Evolutionary conservation across 2,888 invertebrate genomes (phyloP), one percentile per base, ranked within the genome.

Genomic region (Oxytorus armatus): DNA sequence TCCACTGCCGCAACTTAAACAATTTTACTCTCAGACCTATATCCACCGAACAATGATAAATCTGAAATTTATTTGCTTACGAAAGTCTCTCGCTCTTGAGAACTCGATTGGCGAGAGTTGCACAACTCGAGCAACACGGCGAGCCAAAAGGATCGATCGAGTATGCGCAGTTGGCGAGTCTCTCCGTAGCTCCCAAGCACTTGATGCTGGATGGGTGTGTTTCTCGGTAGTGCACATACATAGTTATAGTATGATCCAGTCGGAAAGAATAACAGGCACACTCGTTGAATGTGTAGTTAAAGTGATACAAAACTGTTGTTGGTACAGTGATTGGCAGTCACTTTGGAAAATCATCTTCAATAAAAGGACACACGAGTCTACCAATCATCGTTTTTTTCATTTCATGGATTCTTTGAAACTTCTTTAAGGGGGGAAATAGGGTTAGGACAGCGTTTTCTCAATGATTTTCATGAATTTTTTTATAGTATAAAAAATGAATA

Each of bases 41-140:
- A 55, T 55, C 18, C 16, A 25, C 21, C n/a, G 63, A 47, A 68
- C 68, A 68, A 80, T 61, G 42, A 25, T n/a, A 33, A 51, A 59
- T n/a, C 59, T 68, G 72, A 49, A 57, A 69, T 80, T 8, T 73
- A 53, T 25, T 59, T 25, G 47, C 68, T 74, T 81, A 74, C 69
- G 77, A 81, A 77, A 77, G 69, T 29, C 65, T 61, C 57, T 29
- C 69, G 73, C 63, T 81, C 63, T 77, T 77, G 80, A 69, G 69
- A 73, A 81, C 74, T 69, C 73, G 73, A 74, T 77, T 57, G 73
- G 69, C 80, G 63, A 69, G 59, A 66, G 63, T 81, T 81, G 80
- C 69, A 51, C 80, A 81, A 81, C 77, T 73, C 69, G 66, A 44
- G 47, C 66, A 53, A 53, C 66, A 21, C 29, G 36, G 11, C 51